These are phyloP conservation scores for Alexandromys oeconomus DNA, from an alignment of 2,797 vertebrate genomes.

Conservation along the genomic window DNA sequence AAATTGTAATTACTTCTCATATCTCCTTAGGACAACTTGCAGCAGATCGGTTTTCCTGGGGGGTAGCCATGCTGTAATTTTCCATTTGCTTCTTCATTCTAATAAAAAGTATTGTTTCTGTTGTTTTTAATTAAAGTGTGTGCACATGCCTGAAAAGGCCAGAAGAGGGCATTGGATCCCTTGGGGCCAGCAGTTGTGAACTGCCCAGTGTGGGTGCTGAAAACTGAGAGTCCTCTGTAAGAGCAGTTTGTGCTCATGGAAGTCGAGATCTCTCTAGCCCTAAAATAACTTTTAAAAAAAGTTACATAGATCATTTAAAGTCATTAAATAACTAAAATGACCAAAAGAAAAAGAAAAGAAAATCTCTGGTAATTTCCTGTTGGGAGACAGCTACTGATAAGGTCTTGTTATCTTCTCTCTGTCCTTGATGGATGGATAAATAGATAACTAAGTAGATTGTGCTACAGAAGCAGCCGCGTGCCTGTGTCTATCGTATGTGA, in stretches of 20 bases:
- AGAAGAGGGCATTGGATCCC: not conserved
- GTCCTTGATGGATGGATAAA: not conserved
- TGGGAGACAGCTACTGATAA: not conserved
- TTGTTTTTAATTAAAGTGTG: not conserved
- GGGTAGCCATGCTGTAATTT: not conserved
- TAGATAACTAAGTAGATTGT: not conserved
- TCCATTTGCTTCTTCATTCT: not conserved
- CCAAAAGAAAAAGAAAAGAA: not conserved
- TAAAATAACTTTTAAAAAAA: not conserved
- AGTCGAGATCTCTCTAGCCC: not conserved
- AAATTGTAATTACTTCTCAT: not conserved
- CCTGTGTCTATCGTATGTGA: not conserved
- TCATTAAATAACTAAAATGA: constrained; percentile 20
- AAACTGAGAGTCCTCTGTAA: no score
- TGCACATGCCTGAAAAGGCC: not conserved
- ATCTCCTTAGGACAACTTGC: not conserved
- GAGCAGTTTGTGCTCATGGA: not conserved
- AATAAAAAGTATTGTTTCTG: not conserved
- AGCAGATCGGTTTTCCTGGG: not conserved
- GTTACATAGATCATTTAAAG: not conserved
- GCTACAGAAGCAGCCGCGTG: not conserved
- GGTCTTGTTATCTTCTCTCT: not conserved
- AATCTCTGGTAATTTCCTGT: not conserved
- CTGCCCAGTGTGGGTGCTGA: not conserved
- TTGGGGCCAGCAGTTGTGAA: not conserved